Conservation (phyloP, 2,888 invertebrate species). For the Helleia helle region DNA sequence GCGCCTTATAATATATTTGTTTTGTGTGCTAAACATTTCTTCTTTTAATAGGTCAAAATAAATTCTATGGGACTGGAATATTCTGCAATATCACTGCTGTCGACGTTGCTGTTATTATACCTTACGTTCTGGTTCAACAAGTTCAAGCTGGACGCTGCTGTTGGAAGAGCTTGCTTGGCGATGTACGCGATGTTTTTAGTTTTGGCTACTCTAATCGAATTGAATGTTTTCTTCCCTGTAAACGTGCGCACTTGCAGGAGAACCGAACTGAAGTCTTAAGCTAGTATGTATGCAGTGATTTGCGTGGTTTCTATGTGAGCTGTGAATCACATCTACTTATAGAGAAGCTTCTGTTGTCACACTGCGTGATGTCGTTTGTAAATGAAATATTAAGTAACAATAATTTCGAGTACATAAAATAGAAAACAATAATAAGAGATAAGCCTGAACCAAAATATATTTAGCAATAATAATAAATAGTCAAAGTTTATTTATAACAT, state of each 20-base stretch:
- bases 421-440: no score
- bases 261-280: slow-evolving; percentile 52
- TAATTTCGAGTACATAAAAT: neutral
- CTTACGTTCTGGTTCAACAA: slow-evolving; percentile 89
- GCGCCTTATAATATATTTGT: slow-evolving; percentile 15
- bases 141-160: slow-evolving; percentile 88
- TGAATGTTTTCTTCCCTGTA: slow-evolving; percentile 94
- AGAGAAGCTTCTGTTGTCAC: slow-evolving; percentile 8
- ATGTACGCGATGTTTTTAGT: slow-evolving; percentile 92
- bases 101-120: slow-evolving; percentile 88
- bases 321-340: slow-evolving; percentile 12
- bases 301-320: slow-evolving; percentile 12
- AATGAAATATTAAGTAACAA: neutral
- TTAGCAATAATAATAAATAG: neutral
- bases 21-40: slow-evolving; percentile 22
- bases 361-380: neutral
- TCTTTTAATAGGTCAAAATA: slow-evolving; percentile 80
- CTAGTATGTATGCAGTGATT: slow-evolving; percentile 10
- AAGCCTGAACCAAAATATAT: no score
- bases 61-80: slow-evolving; percentile 94
- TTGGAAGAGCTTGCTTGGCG: slow-evolving; percentile 87
- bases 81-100: slow-evolving; percentile 90
- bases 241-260: slow-evolving; percentile 89
- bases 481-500: neutral
- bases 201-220: slow-evolving; percentile 91